Conservation (phyloP, 2,888 invertebrate genomes). For the Mesoligia furuncula region DNA sequence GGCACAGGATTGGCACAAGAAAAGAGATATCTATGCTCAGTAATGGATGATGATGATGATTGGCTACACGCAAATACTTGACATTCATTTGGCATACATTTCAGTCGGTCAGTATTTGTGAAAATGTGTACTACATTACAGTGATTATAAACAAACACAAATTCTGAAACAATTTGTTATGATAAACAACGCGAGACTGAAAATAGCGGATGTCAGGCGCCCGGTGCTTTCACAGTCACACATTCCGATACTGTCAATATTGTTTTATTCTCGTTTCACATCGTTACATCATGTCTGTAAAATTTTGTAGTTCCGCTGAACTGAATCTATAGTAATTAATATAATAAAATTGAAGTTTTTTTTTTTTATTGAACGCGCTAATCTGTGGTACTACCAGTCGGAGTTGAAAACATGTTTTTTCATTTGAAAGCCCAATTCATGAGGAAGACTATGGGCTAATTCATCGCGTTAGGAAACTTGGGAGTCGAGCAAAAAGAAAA, state of each 20-base stretch:
- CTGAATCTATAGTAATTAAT: conserved; percentile 9
- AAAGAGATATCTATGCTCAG: neutral
- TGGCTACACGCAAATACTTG: neutral
- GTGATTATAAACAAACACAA: conserved; percentile 44
- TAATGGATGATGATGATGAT: neutral
- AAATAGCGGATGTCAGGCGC: conserved; percentile 51
- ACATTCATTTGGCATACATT: conserved; percentile 22
- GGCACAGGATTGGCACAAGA: neutral
- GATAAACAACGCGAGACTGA: conserved; percentile 46
- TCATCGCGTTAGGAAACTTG: neutral
- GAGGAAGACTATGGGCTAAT: neutral
- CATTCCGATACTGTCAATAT: conserved; percentile 55
- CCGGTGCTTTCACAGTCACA: conserved; percentile 42
- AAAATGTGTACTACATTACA: conserved; percentile 38
- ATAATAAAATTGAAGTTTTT: neutral
- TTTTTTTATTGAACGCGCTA: neutral
- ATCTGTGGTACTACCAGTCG: neutral
- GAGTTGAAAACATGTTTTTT: neutral
- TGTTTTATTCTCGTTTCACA: conserved; percentile 39
- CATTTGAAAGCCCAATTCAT: neutral
- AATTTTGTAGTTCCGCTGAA: conserved; percentile 51
- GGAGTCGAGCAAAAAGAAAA: neutral
- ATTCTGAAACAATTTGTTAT: conserved; percentile 47
- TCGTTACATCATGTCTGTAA: conserved; percentile 10
- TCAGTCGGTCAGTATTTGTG: conserved; percentile 15